Base-by-base conservation (phyloP, 2,888 invertebrate genomes). In the Chloromyia formosa region DNA sequence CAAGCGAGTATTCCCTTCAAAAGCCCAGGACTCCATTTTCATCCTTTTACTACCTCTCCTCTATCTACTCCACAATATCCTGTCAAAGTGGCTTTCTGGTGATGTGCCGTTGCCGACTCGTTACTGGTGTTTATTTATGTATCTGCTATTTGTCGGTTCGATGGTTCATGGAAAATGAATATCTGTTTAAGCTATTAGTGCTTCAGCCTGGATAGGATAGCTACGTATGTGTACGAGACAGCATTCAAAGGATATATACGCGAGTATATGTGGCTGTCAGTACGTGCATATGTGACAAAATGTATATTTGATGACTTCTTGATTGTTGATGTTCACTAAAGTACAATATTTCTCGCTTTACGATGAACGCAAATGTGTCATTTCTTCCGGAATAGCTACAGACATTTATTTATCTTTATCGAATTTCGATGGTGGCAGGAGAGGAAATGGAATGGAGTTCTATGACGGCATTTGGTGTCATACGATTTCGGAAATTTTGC, bases 261-360 rank as follows among this genome's bases (percentile, higher is more conserved):
- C 49, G 49, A n/a, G 49, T 12, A 3, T 49, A 12, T 12, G 49
- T 49, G 2, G 12, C 3, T n/a, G 49, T n/a, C 12, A 12, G 42
- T 5, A 49, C 20, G 20, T 2, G 58, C 58, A 58, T 58, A 20
- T 58, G 20, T 23, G 54, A 18, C 79, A 80, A 82, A 82, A 82
- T 82, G 82, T 82, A 82, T 82, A 82, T 82, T 82, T 82, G 82
- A 82, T 82, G 82, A 81, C 80, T 82, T 82, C 82, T 82, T 82
- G 82, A 82, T 82, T 82, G 82, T 81, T 80, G 80, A 76, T 76
- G 60, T 60, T 35, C 58, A 62, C 60, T 54, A 56, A 71, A 58
- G 49, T 75, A 20, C 62, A 18, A 64, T 64, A 23, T 64, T 64
- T 40, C 42, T 12, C 35, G 42, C 40, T 64, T 35, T 64, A 56